Conservation (phyloP, 2,797 vertebrate genomes). For the Oryzias sinensis region DNA sequence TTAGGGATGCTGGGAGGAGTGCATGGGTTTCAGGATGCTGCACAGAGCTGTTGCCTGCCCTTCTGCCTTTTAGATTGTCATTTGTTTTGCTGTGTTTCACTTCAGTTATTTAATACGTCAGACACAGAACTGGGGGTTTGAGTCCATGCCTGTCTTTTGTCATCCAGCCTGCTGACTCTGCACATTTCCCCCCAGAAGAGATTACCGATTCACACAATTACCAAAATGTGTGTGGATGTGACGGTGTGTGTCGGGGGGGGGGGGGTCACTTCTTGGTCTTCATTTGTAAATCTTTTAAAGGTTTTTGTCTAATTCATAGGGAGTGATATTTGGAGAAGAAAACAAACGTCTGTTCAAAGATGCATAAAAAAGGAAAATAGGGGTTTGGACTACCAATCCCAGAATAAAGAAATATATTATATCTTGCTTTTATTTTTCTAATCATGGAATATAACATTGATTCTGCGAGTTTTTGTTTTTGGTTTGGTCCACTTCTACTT, state of each 20-base stretch:
- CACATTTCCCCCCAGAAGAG: constrained; percentile 47
- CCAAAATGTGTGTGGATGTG: constrained; percentile 32
- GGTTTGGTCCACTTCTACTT: too few relatives aligned
- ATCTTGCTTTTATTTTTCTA: too few relatives aligned
- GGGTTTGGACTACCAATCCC: too few relatives aligned
- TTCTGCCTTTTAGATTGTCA: constrained; percentile 9
- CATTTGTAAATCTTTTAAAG: constrained; percentile 22
- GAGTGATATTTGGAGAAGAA: too few relatives aligned
- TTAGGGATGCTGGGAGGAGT: constrained; percentile 54
- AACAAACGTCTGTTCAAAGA: too few relatives aligned
- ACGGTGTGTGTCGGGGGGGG: not conserved
- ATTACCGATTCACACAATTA: constrained; percentile 58
- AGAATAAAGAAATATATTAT: too few relatives aligned
- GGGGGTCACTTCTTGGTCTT: constrained; percentile 25
- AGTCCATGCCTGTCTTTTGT: constrained; percentile 60
- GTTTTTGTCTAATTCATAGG: constrained; percentile 20
- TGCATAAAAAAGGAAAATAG: too few relatives aligned
- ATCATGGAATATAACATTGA: too few relatives aligned
- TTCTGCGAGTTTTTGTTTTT: too few relatives aligned
- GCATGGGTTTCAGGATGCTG: constrained; percentile 47
- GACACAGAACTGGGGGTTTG: constrained; percentile 29
- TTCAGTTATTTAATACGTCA: constrained; percentile 30
- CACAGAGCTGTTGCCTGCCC: constrained; percentile 27
- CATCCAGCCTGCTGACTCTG: constrained; percentile 63
- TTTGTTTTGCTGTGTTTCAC: constrained; percentile 26